These are phyloP conservation scores for Alaudala cheleensis DNA, from an alignment of 2,113 vertebrate genomes.

Conservation along the genomic window DNA sequence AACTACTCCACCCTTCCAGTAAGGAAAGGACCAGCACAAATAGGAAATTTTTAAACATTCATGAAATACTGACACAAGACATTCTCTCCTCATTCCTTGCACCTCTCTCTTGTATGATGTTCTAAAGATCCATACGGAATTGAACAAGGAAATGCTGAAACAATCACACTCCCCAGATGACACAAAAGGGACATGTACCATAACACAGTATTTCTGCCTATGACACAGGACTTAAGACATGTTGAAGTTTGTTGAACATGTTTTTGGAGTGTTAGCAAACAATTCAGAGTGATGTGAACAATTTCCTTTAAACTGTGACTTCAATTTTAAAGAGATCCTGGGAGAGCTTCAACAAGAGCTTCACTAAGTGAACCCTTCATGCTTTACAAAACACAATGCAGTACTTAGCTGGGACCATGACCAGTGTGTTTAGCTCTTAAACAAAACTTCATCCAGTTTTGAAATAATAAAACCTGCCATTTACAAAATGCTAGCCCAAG, in stretches of 20 bases:
- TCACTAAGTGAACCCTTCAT: neutral
- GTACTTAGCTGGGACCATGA: neutral
- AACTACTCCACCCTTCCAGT: constrained; percentile 31
- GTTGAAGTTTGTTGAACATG: neutral
- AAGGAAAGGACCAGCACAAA: constrained; percentile 3
- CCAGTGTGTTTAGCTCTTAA: constrained; percentile 14
- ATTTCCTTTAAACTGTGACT: neutral
- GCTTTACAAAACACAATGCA: neutral
- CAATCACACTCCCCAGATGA: neutral
- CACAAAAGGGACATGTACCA: neutral
- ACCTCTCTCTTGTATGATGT: neutral
- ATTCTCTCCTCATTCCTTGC: constrained; percentile 8
- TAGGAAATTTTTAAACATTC: constrained; percentile 30
- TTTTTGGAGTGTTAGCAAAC: constrained; percentile 34
- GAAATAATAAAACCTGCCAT: neutral
- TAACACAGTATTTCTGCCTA: constrained; percentile 16
- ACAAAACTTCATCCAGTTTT: constrained; percentile 31
- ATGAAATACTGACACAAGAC: neutral
- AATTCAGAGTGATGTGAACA: neutral
- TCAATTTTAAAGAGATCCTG: constrained; percentile 6
- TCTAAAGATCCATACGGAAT: neutral
- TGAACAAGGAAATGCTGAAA: neutral
- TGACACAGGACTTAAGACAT: constrained; percentile 3
- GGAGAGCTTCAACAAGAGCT: constrained; percentile 18
- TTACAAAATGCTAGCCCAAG: neutral